Conservation (phyloP, 2,888 invertebrate species). For the Yponomeuta plumbellus region DNA sequence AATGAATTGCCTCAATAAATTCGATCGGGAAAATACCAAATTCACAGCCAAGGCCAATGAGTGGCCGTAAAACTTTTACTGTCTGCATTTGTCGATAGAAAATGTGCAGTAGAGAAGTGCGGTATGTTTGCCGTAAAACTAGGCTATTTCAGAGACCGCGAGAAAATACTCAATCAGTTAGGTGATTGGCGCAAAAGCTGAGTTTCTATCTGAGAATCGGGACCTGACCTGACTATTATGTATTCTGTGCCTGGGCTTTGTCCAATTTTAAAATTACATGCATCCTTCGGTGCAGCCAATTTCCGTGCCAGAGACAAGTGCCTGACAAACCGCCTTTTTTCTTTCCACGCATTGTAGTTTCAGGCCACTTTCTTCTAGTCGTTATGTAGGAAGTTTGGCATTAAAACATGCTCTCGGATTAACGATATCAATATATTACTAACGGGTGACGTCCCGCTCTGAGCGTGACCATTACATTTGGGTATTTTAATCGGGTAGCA, state of each 20-base stretch:
- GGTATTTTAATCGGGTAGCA: constrained; percentile 13
- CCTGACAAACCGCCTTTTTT: neutral
- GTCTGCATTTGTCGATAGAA: neutral
- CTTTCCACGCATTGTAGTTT: neutral
- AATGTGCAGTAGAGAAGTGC: neutral
- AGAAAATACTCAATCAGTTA: neutral
- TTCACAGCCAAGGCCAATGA: constrained; percentile 20
- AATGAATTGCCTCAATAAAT: constrained; percentile 20
- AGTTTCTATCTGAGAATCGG: neutral
- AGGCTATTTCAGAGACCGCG: neutral
- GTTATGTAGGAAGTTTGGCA: neutral
- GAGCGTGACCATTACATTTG: constrained; percentile 10
- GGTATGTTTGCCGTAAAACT: neutral
- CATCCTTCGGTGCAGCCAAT: neutral
- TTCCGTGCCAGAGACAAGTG: neutral
- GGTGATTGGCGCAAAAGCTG: neutral
- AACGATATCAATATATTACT: constrained; percentile 20
- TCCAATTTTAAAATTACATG: neutral
- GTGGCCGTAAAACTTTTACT: neutral
- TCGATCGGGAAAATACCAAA: constrained; percentile 18
- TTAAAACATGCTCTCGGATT: constrained; percentile 11
- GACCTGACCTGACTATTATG: no score
- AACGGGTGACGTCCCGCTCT: constrained; percentile 11
- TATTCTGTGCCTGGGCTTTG: neutral
- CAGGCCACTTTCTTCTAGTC: neutral